Evolutionary conservation across 2,888 invertebrate genomes (phyloP).

Genomic region (Notodonta dromedarius): DNA sequence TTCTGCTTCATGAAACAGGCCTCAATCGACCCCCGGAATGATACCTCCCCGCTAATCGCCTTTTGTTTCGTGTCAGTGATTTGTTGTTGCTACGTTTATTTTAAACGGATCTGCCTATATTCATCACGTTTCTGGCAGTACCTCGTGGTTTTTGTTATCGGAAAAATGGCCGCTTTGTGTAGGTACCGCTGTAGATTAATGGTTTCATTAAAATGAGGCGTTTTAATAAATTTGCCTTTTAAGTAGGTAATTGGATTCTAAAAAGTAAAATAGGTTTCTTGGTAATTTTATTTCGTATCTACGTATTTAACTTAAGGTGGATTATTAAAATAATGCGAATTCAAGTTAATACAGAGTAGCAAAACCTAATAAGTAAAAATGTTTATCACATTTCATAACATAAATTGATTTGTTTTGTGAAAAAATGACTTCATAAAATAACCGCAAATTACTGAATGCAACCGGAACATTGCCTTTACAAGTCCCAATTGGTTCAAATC

Average conservation of each 20-base stretch:
- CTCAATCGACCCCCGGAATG: slow-evolving; percentile 28
- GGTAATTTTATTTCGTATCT: background rate
- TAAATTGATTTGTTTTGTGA: too few relatives aligned
- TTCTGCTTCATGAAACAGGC: slow-evolving; percentile 34
- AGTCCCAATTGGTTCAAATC: slow-evolving; percentile 29
- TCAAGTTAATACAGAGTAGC: too few relatives aligned
- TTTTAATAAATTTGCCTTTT: background rate
- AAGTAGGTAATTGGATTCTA: background rate
- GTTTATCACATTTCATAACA: too few relatives aligned
- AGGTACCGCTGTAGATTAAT: background rate
- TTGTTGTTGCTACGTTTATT: slow-evolving; percentile 30
- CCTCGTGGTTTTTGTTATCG: background rate
- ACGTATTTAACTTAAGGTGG: too few relatives aligned
- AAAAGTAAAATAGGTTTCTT: background rate
- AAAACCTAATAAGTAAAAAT: too few relatives aligned
- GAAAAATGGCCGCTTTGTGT: slow-evolving; percentile 4
- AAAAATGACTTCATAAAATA: background rate
- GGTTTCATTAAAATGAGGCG: background rate
- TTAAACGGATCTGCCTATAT: slow-evolving; percentile 18
- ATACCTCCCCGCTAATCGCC: slow-evolving; percentile 34
- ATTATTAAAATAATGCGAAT: too few relatives aligned
- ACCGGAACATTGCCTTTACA: background rate
- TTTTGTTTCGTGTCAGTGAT: slow-evolving; percentile 34
- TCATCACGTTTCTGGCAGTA: slow-evolving; percentile 1
- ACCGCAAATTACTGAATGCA: background rate